phyloP scores from a whole-genome alignment of 23 tunicate species.

The Ascidia mentula region DNA sequence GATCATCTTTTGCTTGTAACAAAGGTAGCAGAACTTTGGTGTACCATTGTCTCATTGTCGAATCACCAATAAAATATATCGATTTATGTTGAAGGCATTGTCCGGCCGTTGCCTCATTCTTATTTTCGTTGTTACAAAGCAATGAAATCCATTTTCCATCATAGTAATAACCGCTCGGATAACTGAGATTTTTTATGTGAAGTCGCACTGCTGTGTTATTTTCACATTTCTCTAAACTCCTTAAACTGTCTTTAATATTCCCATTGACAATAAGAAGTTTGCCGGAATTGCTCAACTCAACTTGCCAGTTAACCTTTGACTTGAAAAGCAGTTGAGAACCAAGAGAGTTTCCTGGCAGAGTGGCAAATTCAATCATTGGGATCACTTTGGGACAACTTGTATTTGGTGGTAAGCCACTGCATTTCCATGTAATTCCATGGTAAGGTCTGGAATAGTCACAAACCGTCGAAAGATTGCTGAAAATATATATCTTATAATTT shows the following conservation, averaged over 20 bases:
- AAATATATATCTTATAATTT: too few species aligned
- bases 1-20: not conserved
- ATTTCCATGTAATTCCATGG: not conserved
- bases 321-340: not conserved
- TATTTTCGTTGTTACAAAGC: conserved; percentile 1
- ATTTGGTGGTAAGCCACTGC: not conserved
- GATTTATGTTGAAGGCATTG: conserved; percentile 25
- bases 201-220: not conserved
- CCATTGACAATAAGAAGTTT: not conserved
- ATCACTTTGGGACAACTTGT: not conserved
- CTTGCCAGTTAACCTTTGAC: not conserved
- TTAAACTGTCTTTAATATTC: not conserved
- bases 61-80: conserved; percentile 48
- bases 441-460: not conserved
- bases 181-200: not conserved
- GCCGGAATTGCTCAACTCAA: not conserved
- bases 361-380: not conserved
- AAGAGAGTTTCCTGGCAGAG: not conserved
- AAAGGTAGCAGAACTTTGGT: not conserved
- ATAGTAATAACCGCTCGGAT: conserved; percentile 7
- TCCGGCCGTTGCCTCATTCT: not conserved
- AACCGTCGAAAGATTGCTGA: not conserved
- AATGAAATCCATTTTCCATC: conserved; percentile 17
- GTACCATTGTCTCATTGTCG: conserved; percentile 59
- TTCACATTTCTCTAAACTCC: not conserved